Base-by-base conservation (phyloP, 2,888 invertebrate species). In the Volucella inflata region DNA sequence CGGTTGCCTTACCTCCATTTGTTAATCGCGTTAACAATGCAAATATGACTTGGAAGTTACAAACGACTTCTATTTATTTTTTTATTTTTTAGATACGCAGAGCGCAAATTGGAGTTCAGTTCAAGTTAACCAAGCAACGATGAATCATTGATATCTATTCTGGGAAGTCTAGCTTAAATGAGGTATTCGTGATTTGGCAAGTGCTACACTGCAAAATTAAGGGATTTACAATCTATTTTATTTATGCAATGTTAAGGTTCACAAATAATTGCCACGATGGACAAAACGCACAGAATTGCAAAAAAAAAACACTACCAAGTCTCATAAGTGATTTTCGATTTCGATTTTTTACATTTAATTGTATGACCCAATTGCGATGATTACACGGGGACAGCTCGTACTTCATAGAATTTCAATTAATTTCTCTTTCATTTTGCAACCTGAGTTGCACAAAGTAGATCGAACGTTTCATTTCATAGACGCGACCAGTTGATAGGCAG, bases 391-490 rank as follows among this genome's bases (percentile, higher is more conserved):
- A 85, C 85, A 85, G 71, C 77, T 68, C 70, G 76, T 85, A 76
- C 65, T 68, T 72, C 46, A 85, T 77, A 85, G 85, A 85, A 77
- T 85, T 76, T 81, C 81, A 81, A 85, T 85, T 85, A 85, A 85
- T 85, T 85, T 85, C 85, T 85, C 85, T 81, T 85, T 85, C 81
- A 77, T 85, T 85, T 81, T 64, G 72, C 80, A 81, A 81, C 55
- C 65, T 53, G 68, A 72, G 67, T 44, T 59, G 81, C 55, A 64
- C 55, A 57, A 30, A 30, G 30, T 59, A 81, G 71, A 74, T 74
- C 60, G 71, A 70, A 44, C 51, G 53, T 65, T 68, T 59, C 42
- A 36, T 65, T 30, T 30, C 17, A 40, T 65, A 80, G 81, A 77
- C 85, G 87, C 74, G 74, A 78, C 74, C 51, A 48, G 79, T 84